phyloP scores from a whole-genome alignment of 2,888 invertebrate species.

The Amphipyra tragopoginis region DNA sequence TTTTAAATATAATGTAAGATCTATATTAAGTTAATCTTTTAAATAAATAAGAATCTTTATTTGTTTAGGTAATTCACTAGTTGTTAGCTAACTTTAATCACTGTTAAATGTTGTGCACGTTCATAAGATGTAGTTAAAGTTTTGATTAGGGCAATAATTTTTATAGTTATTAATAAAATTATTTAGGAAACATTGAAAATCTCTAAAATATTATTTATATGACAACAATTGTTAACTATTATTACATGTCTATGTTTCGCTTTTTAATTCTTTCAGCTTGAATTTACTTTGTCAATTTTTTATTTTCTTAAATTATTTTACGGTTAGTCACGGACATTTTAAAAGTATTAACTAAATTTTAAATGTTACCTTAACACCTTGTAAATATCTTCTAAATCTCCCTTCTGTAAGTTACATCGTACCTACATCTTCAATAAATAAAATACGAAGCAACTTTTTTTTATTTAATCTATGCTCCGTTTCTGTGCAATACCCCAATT shows the following conservation, averaged over 20 bases:
- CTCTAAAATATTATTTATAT: conserved; percentile 50
- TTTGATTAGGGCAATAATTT: conserved; percentile 86
- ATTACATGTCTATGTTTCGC: conserved; percentile 34
- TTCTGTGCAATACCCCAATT: neutral
- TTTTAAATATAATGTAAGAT: conserved; percentile 69
- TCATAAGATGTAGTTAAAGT: conserved; percentile 79
- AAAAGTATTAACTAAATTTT: conserved; percentile 79
- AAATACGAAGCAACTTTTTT: conserved; percentile 67
- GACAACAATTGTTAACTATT: conserved; percentile 44
- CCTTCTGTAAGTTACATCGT: conserved; percentile 86
- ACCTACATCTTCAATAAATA: conserved; percentile 87
- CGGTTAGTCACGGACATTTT: conserved; percentile 62
- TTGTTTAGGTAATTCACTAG: conserved; percentile 82
- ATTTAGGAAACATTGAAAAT: conserved; percentile 49
- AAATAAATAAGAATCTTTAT: conserved; percentile 73
- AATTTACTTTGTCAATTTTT: conserved; percentile 16
- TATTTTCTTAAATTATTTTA: conserved; percentile 44
- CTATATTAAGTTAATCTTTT: conserved; percentile 74
- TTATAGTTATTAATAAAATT: conserved; percentile 68
- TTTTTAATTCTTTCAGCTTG: conserved; percentile 40
- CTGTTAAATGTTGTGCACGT: conserved; percentile 90
- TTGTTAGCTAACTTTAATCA: conserved; percentile 86
- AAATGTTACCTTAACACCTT: conserved; percentile 80
- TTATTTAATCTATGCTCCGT: neutral
- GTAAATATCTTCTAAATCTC: conserved; percentile 87